Percentiles rank a stretch among this genome's conserved stretches.
These are phyloP conservation scores for Hippocampus zosterae DNA, from an alignment of 2,113 vertebrate genomes.

Conservation along the genomic window DNA sequence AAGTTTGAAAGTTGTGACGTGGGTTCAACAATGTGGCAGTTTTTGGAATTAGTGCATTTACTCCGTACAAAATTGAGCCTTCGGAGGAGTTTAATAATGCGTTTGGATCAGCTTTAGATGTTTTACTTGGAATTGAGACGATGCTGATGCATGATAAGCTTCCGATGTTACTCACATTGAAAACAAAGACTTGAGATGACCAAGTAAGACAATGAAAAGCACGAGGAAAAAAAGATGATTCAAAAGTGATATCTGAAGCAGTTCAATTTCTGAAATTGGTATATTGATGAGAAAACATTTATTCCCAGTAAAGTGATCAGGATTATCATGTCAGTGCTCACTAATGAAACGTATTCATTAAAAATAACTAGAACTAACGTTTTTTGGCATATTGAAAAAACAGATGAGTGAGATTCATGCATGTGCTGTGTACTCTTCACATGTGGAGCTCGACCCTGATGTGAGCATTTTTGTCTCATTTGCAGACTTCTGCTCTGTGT, in stretches of 20 bases:
- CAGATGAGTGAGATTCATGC: slow-evolving; percentile 5
- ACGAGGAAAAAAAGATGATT: slow-evolving; percentile 43
- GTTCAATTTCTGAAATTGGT: slow-evolving; percentile 3
- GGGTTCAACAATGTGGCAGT: background rate
- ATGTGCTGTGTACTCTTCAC: slow-evolving; percentile 35
- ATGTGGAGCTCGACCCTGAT: slow-evolving; percentile 23
- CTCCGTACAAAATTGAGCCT: background rate
- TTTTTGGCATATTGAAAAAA: background rate
- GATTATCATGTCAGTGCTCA: background rate
- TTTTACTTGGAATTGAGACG: background rate
- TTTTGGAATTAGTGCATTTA: background rate
- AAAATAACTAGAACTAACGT: too few relatives aligned
- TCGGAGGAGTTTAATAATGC: background rate
- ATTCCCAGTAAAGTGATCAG: background rate
- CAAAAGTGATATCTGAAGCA: slow-evolving; percentile 47
- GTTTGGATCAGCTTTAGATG: background rate
- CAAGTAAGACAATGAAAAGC: slow-evolving; percentile 23
- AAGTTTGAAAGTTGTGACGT: background rate
- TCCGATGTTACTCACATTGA: background rate
- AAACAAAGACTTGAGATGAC: slow-evolving; percentile 23
- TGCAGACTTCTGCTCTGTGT: slow-evolving; percentile 23
- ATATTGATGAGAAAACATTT: background rate
- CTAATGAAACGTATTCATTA: too few relatives aligned
- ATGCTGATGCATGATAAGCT: background rate
- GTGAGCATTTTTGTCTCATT: slow-evolving; percentile 24